These are phyloP conservation scores for Sardina pilchardus DNA, from an alignment of 2,113 vertebrate genomes.

Conservation along the genomic window DNA sequence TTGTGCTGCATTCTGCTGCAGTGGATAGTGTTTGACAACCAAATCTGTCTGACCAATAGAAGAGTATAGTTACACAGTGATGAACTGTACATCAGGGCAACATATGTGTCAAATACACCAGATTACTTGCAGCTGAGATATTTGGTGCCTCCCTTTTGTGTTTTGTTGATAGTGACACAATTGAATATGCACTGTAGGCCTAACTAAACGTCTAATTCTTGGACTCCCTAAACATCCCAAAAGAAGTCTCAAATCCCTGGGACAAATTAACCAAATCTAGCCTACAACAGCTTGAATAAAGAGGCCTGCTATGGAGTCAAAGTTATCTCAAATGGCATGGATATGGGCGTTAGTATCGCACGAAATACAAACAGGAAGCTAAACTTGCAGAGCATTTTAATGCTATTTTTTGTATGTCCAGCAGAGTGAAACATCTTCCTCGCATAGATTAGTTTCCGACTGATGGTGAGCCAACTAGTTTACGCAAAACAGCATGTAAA, in stretches of 20 bases:
- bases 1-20: not conserved
- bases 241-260: not conserved
- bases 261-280: too few relatives aligned
- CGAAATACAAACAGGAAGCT: not conserved
- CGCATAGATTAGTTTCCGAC: too few relatives aligned
- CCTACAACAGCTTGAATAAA: not conserved
- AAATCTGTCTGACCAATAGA: not conserved
- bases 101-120: not conserved
- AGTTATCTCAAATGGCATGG: not conserved
- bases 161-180: not conserved
- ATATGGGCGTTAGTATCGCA: not conserved
- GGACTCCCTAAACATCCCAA: not conserved
- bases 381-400: not conserved
- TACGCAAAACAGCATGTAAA: not conserved
- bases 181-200: not conserved
- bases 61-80: not conserved
- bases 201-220: not conserved
- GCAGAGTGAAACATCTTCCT: not conserved
- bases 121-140: not conserved
- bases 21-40: not conserved
- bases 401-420: not conserved
- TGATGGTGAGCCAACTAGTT: not conserved
- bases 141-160: not conserved
- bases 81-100: not conserved
- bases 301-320: not conserved